Base-by-base conservation (phyloP, 2,797 vertebrate species). In the Craterocephalus amniculus region DNA sequence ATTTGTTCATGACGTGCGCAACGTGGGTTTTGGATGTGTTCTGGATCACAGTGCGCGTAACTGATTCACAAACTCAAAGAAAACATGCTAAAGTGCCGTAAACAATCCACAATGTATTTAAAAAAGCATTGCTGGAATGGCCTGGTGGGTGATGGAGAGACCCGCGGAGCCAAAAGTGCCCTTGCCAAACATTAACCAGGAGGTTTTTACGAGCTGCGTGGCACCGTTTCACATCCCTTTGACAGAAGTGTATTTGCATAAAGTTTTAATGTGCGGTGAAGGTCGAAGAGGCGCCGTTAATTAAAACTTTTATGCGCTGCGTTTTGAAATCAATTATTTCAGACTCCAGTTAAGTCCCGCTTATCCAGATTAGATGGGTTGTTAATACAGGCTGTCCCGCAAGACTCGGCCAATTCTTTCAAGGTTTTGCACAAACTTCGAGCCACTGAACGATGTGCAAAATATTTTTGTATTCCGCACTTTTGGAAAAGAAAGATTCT, bases 41-140 rank as follows among this genome's bases (percentile, higher is more conserved):
- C 43, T 64, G 65, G 56, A 80, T 78, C 70, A 64, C 68, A 72
- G 67, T 65, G 68, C n/a, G 2, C 70, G 72, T 91, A 73, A 93
- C 91, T 92, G 83, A 92, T 93, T 91, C 34, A 90, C 69, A 87
- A 81, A 87, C 14, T 67, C 70, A 77, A 58, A 75, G 72, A 78
- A 82, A 85, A 83, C 77, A 72, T 63, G 74, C 67, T 78, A 83
- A 85, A 80, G 51, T 63, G 58, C 36, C 86, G 87, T 79, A 89
- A 93, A 91, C 88, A 90, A 74, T 77, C 63, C 60, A 40, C 60
- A 31, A 86, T 93, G 71, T 86, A 89, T 93, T 92, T 8, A 8
- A 54, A 92, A 94, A 93, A 92, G 91, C 87, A 88, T 92, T 91
- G 78, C 78, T 93, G 90, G 86, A 92, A 79, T 69, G 70, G 63